Evolutionary conservation across 2,113 vertebrate genomes (phyloP).

Genomic region (Myanophis thanlyinensis): DNA sequence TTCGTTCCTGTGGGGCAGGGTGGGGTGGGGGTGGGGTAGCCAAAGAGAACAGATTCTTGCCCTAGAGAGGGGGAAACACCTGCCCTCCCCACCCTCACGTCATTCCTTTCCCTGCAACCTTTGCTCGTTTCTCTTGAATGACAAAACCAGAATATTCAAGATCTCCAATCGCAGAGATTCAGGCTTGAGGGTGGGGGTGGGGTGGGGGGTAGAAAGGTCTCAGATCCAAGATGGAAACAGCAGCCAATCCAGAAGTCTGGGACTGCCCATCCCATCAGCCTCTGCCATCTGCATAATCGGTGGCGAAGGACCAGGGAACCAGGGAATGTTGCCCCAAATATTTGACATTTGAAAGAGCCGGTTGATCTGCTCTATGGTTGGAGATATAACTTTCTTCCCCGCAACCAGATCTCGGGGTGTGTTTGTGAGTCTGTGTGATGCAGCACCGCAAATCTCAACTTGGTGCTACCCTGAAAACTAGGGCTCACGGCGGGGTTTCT

Average conservation of each 20-base stretch:
- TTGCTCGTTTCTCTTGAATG: background rate
- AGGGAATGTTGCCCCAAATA: background rate
- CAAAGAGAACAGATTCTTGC: background rate
- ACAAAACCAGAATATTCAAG: background rate
- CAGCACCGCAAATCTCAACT: background rate
- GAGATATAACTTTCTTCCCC: background rate
- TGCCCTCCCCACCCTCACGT: too few species aligned
- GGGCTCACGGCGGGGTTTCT: accelerated
- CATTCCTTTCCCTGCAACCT: background rate
- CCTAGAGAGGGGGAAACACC: background rate
- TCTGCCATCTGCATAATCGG: background rate
- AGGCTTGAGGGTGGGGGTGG: background rate
- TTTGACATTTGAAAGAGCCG: background rate
- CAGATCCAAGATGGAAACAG: background rate
- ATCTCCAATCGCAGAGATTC: background rate
- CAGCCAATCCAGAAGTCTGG: background rate
- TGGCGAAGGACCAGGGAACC: accelerated
- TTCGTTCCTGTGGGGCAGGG: too few species aligned
- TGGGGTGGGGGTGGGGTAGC: background rate
- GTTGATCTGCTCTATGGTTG: accelerated
- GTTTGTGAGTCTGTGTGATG: background rate
- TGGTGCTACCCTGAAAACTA: background rate
- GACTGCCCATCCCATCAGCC: background rate
- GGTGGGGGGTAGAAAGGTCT: background rate
- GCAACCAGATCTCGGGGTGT: background rate